Conservation (phyloP, 1,140 invertebrate genomes). For the Chironomus tepperi region DNA sequence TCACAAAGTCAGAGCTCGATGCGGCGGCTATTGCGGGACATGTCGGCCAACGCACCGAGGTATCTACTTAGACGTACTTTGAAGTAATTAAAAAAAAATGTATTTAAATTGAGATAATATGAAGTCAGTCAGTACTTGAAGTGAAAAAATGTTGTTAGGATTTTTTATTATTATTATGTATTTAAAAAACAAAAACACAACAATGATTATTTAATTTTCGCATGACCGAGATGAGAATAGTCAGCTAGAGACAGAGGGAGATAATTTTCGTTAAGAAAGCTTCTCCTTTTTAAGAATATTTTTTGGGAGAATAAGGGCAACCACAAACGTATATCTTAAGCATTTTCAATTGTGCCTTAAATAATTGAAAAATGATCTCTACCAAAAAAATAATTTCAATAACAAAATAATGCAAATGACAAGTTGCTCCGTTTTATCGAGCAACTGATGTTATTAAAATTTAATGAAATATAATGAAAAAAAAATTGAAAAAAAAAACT, state of each 20-base stretch:
- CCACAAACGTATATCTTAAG: not conserved
- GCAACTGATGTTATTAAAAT: conserved; percentile 5
- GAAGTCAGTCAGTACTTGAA: conserved; percentile 22
- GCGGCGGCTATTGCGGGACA: conserved; percentile 37
- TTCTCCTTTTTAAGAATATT: not conserved
- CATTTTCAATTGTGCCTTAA: conserved; percentile 15
- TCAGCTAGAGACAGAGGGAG: too few species aligned
- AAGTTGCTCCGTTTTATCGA: conserved; percentile 20
- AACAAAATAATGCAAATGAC: conserved; percentile 17
- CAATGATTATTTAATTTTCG: too few species aligned
- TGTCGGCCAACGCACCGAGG: conserved; percentile 28
- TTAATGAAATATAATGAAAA: not conserved
- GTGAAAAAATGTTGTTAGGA: not conserved
- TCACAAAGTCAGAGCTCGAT: conserved; percentile 32
- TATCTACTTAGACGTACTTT: conserved; percentile 16
- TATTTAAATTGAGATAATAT: not conserved
- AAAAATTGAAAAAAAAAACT: too few species aligned
- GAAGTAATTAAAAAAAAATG: not conserved
- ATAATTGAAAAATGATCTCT: conserved; percentile 19
- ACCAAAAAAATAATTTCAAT: not conserved
- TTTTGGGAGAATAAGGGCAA: not conserved
- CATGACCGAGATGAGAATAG: too few species aligned
- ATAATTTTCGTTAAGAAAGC: too few species aligned
- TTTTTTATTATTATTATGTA: not conserved
- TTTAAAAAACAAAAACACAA: not conserved